Conservation (phyloP, 30 jellyfish, hydroid and myxozoan species). For the Turritopsis rubra region DNA sequence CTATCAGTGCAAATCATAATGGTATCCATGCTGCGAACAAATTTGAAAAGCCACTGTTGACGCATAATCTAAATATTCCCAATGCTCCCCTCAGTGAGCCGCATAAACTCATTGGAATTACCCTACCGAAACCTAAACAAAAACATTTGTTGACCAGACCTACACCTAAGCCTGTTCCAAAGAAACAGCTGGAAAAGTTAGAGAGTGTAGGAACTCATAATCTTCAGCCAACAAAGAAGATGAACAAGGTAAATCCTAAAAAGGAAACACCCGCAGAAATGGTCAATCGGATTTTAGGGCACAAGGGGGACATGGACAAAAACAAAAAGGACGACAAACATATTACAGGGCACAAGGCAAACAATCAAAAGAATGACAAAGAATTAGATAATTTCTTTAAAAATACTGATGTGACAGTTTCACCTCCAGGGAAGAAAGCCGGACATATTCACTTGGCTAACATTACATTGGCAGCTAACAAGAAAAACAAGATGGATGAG, state of each 20-base stretch:
- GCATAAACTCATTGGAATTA: neutral
- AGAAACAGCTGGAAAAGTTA: neutral
- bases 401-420: neutral
- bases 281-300: slow-evolving; percentile 22
- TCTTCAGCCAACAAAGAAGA: neutral
- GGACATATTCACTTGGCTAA: neutral
- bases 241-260: neutral
- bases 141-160: neutral
- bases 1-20: neutral
- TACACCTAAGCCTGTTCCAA: slow-evolving; percentile 1
- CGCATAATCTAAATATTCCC: neutral
- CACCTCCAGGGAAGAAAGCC: neutral
- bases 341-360: neutral
- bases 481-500: neutral
- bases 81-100: neutral
- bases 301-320: neutral
- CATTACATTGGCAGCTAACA: neutral
- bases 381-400: slow-evolving; percentile 20
- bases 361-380: neutral
- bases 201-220: neutral
- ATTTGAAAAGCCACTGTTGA: neutral
- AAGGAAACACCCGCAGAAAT: slow-evolving; percentile 26
- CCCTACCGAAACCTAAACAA: neutral
- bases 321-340: neutral
- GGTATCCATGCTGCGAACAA: neutral